Evolutionary conservation across 2,888 invertebrate genomes (phyloP), one percentile per base, ranked within the genome.

Genomic region (Amphipyra berbera): DNA sequence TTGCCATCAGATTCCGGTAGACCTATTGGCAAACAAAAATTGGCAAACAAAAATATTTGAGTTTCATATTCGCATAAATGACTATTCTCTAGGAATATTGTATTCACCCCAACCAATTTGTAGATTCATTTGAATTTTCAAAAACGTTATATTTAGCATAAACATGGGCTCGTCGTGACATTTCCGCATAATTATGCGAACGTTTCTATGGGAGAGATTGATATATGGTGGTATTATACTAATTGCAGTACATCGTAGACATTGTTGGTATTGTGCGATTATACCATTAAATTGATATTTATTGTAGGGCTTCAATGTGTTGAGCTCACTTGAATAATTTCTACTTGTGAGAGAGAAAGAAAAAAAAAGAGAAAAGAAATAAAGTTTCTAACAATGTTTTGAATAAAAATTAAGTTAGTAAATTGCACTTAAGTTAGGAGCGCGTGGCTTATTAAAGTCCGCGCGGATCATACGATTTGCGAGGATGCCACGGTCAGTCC

Each of bases 191-290:
- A 85, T 83, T 82, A 79, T 82, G 74, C 77, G 71, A 81, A 78
- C 62, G 58, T 77, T 86, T 90, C 82, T 83, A 89, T 88, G 74
- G 84, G 64, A 63, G 61, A 63, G 64, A 79, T 82, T 92, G 92
- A 94, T 91, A 90, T 91, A 94, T 88, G 77, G 82, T 60, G 30
- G 77, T 85, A 90, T 94, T 94, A 94, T 94, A 90, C 93, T 88
- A 93, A 92, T 90, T 88, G 88, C 73, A 82, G 41, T 63, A 62
- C 82, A 79, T 84, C 75, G 65, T 76, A 74, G 58, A 71, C 79
- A 82, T 83, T 76, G 68, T 62, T 73, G 56, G 70, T 76, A 85
- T 91, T 90, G 87, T 89, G 64, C 10, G 47, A 76, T 81, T 72
- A 84, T 74, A 76, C 82, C 82, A 79, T 87, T 74, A 88, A 88